These are phyloP conservation scores for Merops nubicus DNA, from an alignment of 2,113 vertebrate genomes.

Conservation along the genomic window DNA sequence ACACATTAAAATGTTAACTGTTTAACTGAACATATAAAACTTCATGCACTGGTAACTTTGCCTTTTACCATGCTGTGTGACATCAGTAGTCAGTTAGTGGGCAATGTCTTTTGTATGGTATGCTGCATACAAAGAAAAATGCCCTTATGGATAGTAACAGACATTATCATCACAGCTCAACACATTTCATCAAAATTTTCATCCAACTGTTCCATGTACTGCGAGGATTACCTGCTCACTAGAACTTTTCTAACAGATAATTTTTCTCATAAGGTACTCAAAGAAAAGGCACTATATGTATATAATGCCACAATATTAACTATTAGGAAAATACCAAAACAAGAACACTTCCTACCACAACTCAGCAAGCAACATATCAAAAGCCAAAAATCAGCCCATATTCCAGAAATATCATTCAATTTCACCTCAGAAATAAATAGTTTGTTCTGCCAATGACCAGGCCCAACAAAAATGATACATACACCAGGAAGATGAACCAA, in stretches of 20 bases:
- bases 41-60: not conserved
- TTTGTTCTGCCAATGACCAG: no score
- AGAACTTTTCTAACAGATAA: not conserved
- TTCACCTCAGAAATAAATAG: not conserved
- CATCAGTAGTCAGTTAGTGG: not conserved
- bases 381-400: not conserved
- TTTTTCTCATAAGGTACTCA: not conserved
- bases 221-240: not conserved
- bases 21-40: not conserved
- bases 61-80: not conserved
- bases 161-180: not conserved
- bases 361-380: not conserved
- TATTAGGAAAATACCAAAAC: not conserved
- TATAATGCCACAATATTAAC: not conserved
- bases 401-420: slow-evolving; percentile 13
- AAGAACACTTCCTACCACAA: not conserved
- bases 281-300: not conserved
- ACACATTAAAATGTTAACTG: not conserved
- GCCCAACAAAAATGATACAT: no score
- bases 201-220: not conserved
- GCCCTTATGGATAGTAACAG: not conserved
- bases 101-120: not conserved
- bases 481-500: no score
- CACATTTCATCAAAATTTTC: not conserved
- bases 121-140: not conserved